phyloP scores from a whole-genome alignment of 2,113 vertebrate genomes.

The Neoarius graeffei region DNA sequence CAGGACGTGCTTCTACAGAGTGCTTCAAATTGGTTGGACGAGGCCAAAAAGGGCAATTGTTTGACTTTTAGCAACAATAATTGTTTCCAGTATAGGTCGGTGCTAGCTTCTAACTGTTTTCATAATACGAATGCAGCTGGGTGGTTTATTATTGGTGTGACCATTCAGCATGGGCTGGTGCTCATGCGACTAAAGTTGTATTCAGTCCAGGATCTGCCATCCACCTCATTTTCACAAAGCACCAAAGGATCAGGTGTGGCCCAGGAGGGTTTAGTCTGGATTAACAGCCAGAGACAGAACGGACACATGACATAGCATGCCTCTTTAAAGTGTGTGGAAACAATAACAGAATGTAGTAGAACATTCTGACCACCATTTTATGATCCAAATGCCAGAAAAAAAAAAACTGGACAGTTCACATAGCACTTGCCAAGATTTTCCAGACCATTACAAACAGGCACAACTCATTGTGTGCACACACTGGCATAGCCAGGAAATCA shows the following conservation, averaged over 20 bases:
- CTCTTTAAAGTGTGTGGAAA: neutral
- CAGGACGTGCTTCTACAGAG: constrained; percentile 22
- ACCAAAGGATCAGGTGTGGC: constrained; percentile 27
- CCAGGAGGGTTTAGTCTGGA: constrained; percentile 16
- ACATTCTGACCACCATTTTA: neutral
- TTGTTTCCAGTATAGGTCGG: constrained; percentile 60
- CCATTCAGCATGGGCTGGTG: constrained; percentile 15
- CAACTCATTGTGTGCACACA: neutral
- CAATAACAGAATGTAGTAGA: neutral
- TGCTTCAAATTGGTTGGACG: constrained; percentile 47
- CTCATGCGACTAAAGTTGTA: neutral
- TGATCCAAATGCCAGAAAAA: neutral
- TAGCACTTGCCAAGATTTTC: neutral
- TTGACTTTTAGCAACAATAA: constrained; percentile 53
- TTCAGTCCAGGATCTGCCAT: neutral
- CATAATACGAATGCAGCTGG: constrained; percentile 39
- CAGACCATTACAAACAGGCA: neutral
- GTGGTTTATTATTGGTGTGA: constrained; percentile 22
- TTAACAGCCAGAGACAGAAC: constrained; percentile 2
- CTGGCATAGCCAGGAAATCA: neutral
- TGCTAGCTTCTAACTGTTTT: constrained; percentile 40
- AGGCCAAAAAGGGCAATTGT: constrained; percentile 45
- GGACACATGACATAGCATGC: neutral
- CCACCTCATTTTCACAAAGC: constrained; percentile 3
- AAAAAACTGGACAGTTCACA: neutral